Evolutionary conservation across 2,888 invertebrate genomes (phyloP).

Genomic region (Sylvicola cinctus): DNA sequence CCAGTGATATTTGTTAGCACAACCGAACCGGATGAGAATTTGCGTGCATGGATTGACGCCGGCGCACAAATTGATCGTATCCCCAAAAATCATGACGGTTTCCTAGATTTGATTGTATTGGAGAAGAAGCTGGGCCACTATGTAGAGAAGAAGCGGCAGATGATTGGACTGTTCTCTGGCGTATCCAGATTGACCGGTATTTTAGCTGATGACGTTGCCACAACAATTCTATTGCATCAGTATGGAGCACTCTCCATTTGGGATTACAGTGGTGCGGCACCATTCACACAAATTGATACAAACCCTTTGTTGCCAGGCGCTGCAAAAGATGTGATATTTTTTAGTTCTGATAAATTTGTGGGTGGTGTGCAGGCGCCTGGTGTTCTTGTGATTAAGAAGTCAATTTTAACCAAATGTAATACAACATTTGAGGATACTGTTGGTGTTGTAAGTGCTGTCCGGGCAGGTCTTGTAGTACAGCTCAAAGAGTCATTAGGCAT

Average conservation of each 20-base stretch:
- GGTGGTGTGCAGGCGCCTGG: slow-evolving; percentile 72
- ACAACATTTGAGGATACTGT: slow-evolving; percentile 40
- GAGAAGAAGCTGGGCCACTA: slow-evolving; percentile 46
- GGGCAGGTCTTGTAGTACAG: slow-evolving; percentile 71
- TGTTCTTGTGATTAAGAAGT: slow-evolving; percentile 40
- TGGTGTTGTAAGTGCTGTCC: slow-evolving; percentile 58
- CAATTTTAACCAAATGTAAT: slow-evolving; percentile 28
- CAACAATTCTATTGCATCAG: slow-evolving; percentile 59
- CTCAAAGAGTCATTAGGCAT: slow-evolving; percentile 62
- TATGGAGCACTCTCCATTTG: slow-evolving; percentile 71
- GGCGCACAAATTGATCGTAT: slow-evolving; percentile 62
- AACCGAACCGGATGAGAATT: slow-evolving; percentile 51
- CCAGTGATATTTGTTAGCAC: slow-evolving; percentile 30
- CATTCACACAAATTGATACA: slow-evolving; percentile 62
- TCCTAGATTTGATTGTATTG: slow-evolving; percentile 55
- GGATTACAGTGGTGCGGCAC: slow-evolving; percentile 76
- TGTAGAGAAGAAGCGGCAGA: slow-evolving; percentile 35
- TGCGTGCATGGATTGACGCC: slow-evolving; percentile 65
- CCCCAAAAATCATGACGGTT: slow-evolving; percentile 56
- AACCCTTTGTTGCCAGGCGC: slow-evolving; percentile 56
- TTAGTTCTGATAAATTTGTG: slow-evolving; percentile 77
- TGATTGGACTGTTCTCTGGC: slow-evolving; percentile 72
- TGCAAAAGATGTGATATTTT: slow-evolving; percentile 73
- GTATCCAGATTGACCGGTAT: slow-evolving; percentile 80
- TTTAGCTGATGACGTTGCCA: slow-evolving; percentile 61